Evolutionary conservation across 2,888 invertebrate genomes (phyloP).

Genomic region (Microdon myrmicae): DNA sequence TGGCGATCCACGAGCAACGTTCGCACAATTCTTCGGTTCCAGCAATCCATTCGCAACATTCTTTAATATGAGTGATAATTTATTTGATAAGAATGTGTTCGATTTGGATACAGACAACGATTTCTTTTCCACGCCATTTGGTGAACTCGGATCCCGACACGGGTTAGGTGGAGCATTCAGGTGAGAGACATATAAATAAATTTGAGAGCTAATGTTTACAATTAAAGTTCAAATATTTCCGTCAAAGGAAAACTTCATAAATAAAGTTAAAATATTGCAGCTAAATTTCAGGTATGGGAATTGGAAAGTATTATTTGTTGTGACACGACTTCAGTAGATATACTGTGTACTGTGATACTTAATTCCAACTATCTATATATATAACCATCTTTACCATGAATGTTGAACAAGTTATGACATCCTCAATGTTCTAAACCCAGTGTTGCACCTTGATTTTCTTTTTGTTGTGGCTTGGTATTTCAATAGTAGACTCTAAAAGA

Average conservation of each 20-base stretch:
- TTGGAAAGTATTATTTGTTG: neutral
- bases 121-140: constrained; percentile 83
- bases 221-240: neutral
- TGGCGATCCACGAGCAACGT: constrained; percentile 95
- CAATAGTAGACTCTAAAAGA: no score
- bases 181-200: constrained; percentile 55
- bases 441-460: no score
- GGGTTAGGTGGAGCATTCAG: constrained; percentile 78
- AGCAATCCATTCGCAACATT: constrained; percentile 93
- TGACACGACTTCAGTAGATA: no score
- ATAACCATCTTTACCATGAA: no score
- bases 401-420: no score
- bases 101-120: constrained; percentile 79
- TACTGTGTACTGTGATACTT: no score
- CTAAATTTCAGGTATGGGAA: neutral
- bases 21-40: constrained; percentile 97
- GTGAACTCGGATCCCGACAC: constrained; percentile 75
- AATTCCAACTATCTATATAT: no score
- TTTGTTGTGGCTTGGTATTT: no score
- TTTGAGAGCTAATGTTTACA: neutral
- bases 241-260: neutral
- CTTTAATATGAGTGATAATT: constrained; percentile 78
- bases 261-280: neutral
- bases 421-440: no score
- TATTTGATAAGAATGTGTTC: constrained; percentile 75